phyloP scores from a whole-genome alignment of 1,140 invertebrate species.

The Idris sp. region DNA sequence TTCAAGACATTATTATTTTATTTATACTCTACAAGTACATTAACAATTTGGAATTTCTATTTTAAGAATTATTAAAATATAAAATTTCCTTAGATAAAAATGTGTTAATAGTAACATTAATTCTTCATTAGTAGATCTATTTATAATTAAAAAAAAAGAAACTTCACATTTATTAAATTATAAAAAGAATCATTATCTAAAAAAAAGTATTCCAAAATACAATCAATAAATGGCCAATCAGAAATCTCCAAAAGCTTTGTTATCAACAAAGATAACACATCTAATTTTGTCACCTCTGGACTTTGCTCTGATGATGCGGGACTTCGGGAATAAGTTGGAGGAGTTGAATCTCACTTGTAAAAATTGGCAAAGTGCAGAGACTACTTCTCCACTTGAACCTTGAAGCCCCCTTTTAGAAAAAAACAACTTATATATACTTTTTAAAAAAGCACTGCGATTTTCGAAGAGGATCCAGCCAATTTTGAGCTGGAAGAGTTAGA shows the following conservation, averaged over 20 bases:
- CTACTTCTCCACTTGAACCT: slow-evolving; percentile 85
- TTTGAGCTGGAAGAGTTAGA: slow-evolving; percentile 89
- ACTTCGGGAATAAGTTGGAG: slow-evolving; percentile 84
- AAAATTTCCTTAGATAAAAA: slow-evolving; percentile 4
- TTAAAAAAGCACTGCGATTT: not conserved
- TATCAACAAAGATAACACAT: slow-evolving; percentile 13
- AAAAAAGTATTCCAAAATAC: slow-evolving; percentile 34
- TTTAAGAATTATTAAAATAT: slow-evolving; percentile 1
- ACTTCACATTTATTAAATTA: not conserved
- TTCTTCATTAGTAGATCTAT: slow-evolving; percentile 9
- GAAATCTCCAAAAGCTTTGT: slow-evolving; percentile 9
- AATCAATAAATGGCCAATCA: slow-evolving; percentile 22
- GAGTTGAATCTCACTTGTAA: slow-evolving; percentile 87
- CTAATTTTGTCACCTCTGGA: too few species aligned
- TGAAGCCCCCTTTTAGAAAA: slow-evolving; percentile 66
- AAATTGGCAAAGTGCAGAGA: slow-evolving; percentile 82
- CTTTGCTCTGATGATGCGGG: slow-evolving; percentile 30
- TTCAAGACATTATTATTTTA: too few species aligned
- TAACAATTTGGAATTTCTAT: too few species aligned
- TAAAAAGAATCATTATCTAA: slow-evolving; percentile 16
- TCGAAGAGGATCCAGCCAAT: slow-evolving; percentile 56
- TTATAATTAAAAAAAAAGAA: not conserved
- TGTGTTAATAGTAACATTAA: slow-evolving; percentile 26
- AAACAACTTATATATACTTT: too few species aligned
- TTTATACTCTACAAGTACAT: too few species aligned